Base-by-base conservation (phyloP, 2,113 vertebrate species). In the Sorex araneus region DNA sequence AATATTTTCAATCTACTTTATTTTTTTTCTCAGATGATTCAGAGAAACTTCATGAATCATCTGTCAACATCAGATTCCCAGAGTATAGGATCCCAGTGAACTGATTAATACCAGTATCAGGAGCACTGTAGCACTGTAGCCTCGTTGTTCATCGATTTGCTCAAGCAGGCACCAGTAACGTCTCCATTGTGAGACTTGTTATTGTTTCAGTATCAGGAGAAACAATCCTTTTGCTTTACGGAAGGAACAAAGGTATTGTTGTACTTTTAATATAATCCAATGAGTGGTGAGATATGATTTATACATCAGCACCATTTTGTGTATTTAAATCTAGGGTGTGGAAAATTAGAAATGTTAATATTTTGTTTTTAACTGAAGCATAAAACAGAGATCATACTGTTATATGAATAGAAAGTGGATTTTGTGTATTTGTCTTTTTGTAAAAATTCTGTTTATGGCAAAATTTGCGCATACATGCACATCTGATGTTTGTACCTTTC, bases 11-110 rank as follows among this genome's bases (percentile, higher is more conserved):
- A 50, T 23, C n/a, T 85, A 80, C 47, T 69, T 89, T 87, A 43
- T 8, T 66, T 75, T 66, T 75, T 86, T 93, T 76, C 89, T 90
- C 57, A 40, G 84, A 77, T 94, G 83, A 80, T 23, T 95, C 94
- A 77, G 79, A 95, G 84, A 63, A 76, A 28, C 28, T 57, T 30
- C 3, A 7, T 93, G 84, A 64, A 19, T 89, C 54, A 21, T 86
- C 87, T 92, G 83, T 83, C 64, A 86, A 81, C 27, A 66, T 80
- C 64, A 16, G 0, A n/a, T 71, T 79, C 85, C 8, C 80, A 64
- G 43, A 25, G 73, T 1, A 11, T 32, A 6, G 57, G 30, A 12
- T 63, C 25, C 8, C 15, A 1, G 36, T 1, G 30, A 60, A 43
- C 80, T 36, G 54, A 70, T 76, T 77, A 81, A 83, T 23, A 23